These are phyloP conservation scores for Nephila pilipes DNA, from an alignment of 1,140 invertebrate genomes.

Conservation along the genomic window DNA sequence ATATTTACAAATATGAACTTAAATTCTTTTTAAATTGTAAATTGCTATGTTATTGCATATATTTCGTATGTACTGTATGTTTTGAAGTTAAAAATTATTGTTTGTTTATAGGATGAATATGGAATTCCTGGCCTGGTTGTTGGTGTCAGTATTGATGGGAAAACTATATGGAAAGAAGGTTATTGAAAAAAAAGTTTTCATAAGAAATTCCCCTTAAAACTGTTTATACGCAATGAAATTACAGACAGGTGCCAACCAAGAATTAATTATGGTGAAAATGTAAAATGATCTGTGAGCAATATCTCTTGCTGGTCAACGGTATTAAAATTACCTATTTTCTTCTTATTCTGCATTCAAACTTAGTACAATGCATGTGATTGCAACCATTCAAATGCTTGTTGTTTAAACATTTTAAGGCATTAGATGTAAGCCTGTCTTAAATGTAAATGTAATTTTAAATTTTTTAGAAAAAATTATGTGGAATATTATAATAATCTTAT, in stretches of 20 bases:
- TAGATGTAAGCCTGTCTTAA: too few relatives aligned
- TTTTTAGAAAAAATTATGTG: too few relatives aligned
- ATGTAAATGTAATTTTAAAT: too few relatives aligned
- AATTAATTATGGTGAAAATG: not conserved
- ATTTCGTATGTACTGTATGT: not conserved
- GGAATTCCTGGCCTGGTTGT: constrained; percentile 84
- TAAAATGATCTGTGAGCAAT: not conserved
- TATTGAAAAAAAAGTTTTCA: constrained; percentile 44
- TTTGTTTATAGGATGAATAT: constrained; percentile 78
- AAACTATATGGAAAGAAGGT: constrained; percentile 83
- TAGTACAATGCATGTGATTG: not conserved
- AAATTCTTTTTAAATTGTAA: not conserved
- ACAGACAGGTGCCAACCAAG: not conserved
- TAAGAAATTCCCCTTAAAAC: constrained; percentile 1
- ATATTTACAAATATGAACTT: not conserved
- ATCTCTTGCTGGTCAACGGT: not conserved
- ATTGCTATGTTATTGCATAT: not conserved
- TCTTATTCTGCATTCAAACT: not conserved
- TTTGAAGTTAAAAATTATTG: not conserved
- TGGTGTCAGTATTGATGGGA: constrained; percentile 84
- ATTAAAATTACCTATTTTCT: not conserved
- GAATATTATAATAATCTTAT: too few relatives aligned
- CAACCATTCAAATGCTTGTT: too few relatives aligned
- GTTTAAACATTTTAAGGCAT: too few relatives aligned
- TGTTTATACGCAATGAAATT: not conserved